These are phyloP conservation scores for Semnopithecus entellus DNA, from an alignment of 2,113 vertebrate genomes.

Conservation along the genomic window DNA sequence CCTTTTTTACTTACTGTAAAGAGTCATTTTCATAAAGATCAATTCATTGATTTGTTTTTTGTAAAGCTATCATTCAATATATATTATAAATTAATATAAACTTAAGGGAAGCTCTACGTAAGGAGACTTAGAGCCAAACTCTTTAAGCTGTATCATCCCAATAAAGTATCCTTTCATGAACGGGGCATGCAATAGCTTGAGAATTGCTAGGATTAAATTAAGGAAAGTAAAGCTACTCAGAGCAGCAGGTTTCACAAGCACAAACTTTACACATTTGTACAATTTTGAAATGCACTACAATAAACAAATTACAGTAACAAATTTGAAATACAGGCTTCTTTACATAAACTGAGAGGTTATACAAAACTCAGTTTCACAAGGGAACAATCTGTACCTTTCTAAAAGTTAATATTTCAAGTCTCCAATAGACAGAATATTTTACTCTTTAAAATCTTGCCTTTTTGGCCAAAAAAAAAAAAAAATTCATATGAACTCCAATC, in stretches of 20 bases:
- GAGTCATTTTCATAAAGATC: slow-evolving; percentile 84
- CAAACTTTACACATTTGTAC: slow-evolving; percentile 84
- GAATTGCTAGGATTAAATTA: slow-evolving; percentile 75
- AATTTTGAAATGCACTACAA: slow-evolving; percentile 75
- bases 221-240: slow-evolving; percentile 83
- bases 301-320: slow-evolving; percentile 63
- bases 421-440: slow-evolving; percentile 68
- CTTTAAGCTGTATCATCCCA: slow-evolving; percentile 76
- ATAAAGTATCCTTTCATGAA: slow-evolving; percentile 79
- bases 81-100: slow-evolving; percentile 91
- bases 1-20: slow-evolving; percentile 89
- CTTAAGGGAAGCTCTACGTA: slow-evolving; percentile 85
- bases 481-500: slow-evolving; percentile 60
- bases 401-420: slow-evolving; percentile 74
- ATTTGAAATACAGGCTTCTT: slow-evolving; percentile 76
- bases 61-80: slow-evolving; percentile 84
- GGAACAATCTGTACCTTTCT: slow-evolving; percentile 74
- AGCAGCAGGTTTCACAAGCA: slow-evolving; percentile 84
- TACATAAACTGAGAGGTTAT: slow-evolving; percentile 70
- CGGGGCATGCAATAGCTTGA: slow-evolving; percentile 83
- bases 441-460: slow-evolving; percentile 76
- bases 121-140: slow-evolving; percentile 75
- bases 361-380: slow-evolving; percentile 69
- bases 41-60: slow-evolving; percentile 81
- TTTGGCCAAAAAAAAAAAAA: slow-evolving; percentile 61